These are phyloP conservation scores for Megaceryle torquata DNA, from an alignment of 2,113 vertebrate species.

Conservation along the genomic window DNA sequence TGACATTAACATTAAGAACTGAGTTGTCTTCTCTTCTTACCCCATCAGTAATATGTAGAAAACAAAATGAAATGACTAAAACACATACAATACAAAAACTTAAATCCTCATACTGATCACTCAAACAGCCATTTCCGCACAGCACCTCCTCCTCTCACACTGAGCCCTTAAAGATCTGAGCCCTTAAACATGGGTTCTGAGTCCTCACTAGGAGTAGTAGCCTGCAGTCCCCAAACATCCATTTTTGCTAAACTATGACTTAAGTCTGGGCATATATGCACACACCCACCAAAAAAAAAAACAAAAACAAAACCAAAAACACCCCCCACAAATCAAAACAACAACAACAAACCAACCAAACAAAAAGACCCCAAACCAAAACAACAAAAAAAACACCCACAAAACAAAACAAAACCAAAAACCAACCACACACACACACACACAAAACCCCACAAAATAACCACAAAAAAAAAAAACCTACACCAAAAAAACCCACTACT, in stretches of 20 bases:
- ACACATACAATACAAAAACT: not conserved
- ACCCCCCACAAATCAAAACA: too few species aligned
- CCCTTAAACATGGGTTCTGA: not conserved
- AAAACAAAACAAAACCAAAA: too few species aligned
- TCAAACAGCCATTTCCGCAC: not conserved
- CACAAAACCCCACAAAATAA: too few species aligned
- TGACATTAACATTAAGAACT: not conserved
- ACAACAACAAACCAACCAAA: too few species aligned
- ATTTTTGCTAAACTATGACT: not conserved
- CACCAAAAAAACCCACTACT: not conserved
- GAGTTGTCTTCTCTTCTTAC: not conserved
- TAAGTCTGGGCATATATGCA: not conserved
- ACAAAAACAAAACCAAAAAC: too few species aligned
- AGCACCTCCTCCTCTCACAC: not conserved
- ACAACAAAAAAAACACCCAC: too few species aligned
- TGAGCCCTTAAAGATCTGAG: not conserved
- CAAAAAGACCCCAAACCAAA: too few species aligned
- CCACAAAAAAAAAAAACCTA: too few species aligned
- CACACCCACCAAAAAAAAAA: too few species aligned
- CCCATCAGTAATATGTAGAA: not conserved
- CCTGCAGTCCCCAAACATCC: not conserved
- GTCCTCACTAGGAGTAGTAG: not conserved
- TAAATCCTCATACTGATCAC: not conserved
- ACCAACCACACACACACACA: too few species aligned
- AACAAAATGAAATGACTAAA: not conserved